Percentiles rank a stretch among this genome's conserved stretches.
Evolutionary conservation across 2,797 vertebrate genomes (phyloP).

Genomic region (Lycodopsis pacificus): DNA sequence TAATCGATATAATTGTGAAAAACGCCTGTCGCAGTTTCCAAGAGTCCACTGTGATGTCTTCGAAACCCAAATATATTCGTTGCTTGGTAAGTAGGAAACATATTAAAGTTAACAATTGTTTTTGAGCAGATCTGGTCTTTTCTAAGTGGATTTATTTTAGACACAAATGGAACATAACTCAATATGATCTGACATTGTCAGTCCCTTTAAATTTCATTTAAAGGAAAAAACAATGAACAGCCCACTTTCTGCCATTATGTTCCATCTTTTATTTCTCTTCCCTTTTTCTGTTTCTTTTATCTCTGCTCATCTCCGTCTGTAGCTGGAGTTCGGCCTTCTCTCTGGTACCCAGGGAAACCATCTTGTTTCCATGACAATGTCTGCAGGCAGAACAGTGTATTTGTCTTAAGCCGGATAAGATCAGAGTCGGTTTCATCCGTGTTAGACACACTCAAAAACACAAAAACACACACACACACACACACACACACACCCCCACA

Average conservation of each 20-base stretch:
- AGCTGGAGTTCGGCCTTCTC: conserved; percentile 73
- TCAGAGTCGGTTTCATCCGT: conserved; percentile 79
- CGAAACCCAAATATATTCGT: not conserved
- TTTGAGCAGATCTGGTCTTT: conserved; percentile 11
- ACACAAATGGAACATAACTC: conserved; percentile 30
- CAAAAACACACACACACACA: conserved; percentile 13
- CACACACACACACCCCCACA: conserved; percentile 12
- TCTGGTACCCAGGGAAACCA: conserved; percentile 81
- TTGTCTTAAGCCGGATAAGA: conserved; percentile 84
- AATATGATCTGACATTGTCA: conserved; percentile 31
- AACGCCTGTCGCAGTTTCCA: too few relatives aligned
- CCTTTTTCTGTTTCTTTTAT: conserved; percentile 64
- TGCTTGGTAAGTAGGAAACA: not conserved
- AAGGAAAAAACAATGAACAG: conserved; percentile 38
- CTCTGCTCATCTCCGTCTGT: conserved; percentile 54
- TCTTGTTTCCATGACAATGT: conserved; percentile 85
- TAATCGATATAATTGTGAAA: not conserved
- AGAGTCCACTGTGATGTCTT: not conserved
- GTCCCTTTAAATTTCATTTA: conserved; percentile 43
- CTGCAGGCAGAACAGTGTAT: conserved; percentile 80
- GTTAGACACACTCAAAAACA: conserved; percentile 60
- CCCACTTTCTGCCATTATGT: conserved; percentile 41
- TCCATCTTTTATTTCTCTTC: conserved; percentile 54
- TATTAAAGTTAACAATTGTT: not conserved
- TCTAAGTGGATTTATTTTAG: conserved; percentile 20